Evolutionary conservation across 2,888 invertebrate genomes (phyloP), one percentile per base, ranked within the genome.

Genomic region (Diadegma fenestrale): DNA sequence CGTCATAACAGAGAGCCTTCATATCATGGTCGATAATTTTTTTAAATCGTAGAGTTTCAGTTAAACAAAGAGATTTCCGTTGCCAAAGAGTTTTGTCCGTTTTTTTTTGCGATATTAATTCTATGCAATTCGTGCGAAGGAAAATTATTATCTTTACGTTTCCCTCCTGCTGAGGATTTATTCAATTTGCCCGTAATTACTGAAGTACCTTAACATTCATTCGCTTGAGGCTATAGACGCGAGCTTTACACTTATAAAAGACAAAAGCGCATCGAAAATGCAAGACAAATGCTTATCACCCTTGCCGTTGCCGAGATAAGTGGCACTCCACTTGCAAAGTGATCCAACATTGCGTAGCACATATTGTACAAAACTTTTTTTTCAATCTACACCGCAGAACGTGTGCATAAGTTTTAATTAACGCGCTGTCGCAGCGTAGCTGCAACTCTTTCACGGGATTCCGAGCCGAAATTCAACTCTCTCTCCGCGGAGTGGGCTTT

Each of bases 381-480:
- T 64, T 37, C 41, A n/a, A 33, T 81, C 41, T 4, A 43, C n/a
- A n/a, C 33, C n/a, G 33, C 14, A 45, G 12, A 33, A 37, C 61
- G 63, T 63, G 58, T 68, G 41, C 22, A 58, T 54, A 51, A 80
- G 37, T 71, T 82, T 79, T 78, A 75, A 83, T 83, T 79, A 51
- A 26, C 48, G 72, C 73, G 61, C 58, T 71, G 19, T 63, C 61
- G 22, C 64, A 30, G n/a, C 75, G 26, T n/a, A 12, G 1, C 51
- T 64, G 22, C 63, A 64, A 73, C 73, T 75, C 22, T 69, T 73
- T 66, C 14, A 61, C 66, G 78, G 85, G 75, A 75, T 86, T 80
- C 78, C 80, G n/a, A 84, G 73, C 76, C 68, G 76, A 64, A 75
- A 77, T 71, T 61, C 26, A 51, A 75, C 68, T 51, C 48, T 72